A percentile compares a stretch with the other conserved stretches of the same genome.
Conservation (phyloP, 2,888 invertebrate species). For the Ectobius pallidus region DNA sequence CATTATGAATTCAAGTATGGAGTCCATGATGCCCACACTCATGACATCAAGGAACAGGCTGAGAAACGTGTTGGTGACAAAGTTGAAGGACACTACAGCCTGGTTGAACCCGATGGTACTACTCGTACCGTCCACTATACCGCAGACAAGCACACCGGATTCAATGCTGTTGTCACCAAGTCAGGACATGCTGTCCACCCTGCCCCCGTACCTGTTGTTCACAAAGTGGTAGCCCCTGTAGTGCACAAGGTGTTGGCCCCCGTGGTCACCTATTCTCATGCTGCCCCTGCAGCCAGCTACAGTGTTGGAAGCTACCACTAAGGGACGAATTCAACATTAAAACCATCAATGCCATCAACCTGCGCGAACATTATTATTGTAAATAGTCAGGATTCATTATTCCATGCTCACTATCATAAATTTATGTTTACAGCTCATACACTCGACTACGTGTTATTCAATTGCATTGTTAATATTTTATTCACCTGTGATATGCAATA, state of each 20-base stretch:
- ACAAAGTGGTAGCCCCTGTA: neutral
- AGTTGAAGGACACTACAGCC: constrained; percentile 28
- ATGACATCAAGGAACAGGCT: constrained; percentile 32
- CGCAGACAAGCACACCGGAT: constrained; percentile 58
- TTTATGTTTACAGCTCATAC: too few relatives aligned
- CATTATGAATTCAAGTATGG: constrained; percentile 32
- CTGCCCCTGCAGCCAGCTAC: neutral
- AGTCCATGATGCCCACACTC: constrained; percentile 19
- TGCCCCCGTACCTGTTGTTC: neutral
- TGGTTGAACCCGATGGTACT: constrained; percentile 30
- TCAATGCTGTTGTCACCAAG: constrained; percentile 59
- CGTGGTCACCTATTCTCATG: neutral
- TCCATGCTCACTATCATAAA: too few relatives aligned
- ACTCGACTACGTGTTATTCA: too few relatives aligned
- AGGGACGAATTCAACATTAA: too few relatives aligned
- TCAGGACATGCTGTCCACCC: constrained; percentile 67
- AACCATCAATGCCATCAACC: too few relatives aligned
- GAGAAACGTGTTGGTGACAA: constrained; percentile 31
- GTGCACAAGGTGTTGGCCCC: neutral
- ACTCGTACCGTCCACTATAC: constrained; percentile 62
- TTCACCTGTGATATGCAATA: too few relatives aligned
- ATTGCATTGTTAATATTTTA: too few relatives aligned
- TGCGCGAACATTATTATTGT: too few relatives aligned
- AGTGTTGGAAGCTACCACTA: constrained; percentile 6
- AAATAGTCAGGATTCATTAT: too few relatives aligned